These are phyloP conservation scores for Drosophila recens DNA, from an alignment of 2,888 invertebrate genomes.

Conservation along the genomic window DNA sequence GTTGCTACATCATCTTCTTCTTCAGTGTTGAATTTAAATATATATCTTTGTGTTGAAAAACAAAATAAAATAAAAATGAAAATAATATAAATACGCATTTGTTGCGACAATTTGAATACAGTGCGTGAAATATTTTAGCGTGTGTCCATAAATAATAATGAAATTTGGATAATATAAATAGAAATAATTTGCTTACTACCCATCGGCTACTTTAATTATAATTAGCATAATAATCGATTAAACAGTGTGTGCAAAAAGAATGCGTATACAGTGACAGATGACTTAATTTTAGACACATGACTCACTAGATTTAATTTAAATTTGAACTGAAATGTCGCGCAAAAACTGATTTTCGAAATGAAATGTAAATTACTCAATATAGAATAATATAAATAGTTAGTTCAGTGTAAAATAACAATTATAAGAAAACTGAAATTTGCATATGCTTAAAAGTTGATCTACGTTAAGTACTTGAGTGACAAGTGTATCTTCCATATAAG, in stretches of 20 bases:
- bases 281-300: conserved; percentile 11
- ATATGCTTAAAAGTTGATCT: not conserved
- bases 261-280: not conserved
- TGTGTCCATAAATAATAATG: conserved; percentile 38
- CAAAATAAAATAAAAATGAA: conserved; percentile 27
- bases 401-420: not conserved
- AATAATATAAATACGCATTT: conserved; percentile 32
- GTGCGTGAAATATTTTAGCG: conserved; percentile 50
- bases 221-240: conserved; percentile 39
- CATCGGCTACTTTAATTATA: conserved; percentile 19
- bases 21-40: conserved; percentile 57
- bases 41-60: conserved; percentile 26
- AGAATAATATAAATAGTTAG: too few species aligned
- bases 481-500: not conserved
- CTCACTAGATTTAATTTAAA: not conserved
- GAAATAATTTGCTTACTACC: conserved; percentile 26
- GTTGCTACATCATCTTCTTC: conserved; percentile 18
- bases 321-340: not conserved
- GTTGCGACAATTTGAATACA: conserved; percentile 48
- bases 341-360: not conserved
- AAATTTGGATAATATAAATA: conserved; percentile 31
- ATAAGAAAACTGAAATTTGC: not conserved
- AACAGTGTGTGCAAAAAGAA: conserved; percentile 24
- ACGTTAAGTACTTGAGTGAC: not conserved
- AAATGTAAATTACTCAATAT: too few species aligned